Base-by-base conservation (phyloP, 2,888 invertebrate species). In the Cyrtodaria siliqua region DNA sequence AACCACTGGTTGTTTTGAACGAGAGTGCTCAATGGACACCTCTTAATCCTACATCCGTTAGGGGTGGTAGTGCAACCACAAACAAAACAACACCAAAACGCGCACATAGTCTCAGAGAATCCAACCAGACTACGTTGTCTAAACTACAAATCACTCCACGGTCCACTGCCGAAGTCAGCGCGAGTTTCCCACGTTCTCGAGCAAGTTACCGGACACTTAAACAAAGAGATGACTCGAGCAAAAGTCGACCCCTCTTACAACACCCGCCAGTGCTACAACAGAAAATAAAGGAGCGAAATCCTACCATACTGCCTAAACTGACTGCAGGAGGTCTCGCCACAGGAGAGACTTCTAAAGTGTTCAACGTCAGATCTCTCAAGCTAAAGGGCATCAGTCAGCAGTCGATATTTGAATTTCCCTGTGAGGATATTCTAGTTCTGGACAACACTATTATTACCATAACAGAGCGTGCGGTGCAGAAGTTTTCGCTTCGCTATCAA, bases 11-110 rank as follows among this genome's bases (percentile, higher is more conserved):
- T 12, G 80, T 80, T 6, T 20, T 70, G 27, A 80, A 80, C 44
- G 76, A 80, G 26, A 77, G 77, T 49, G 69, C 72, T 20, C 72
- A 67, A 24, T 80, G 80, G 80, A 80, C 80, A 3, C 80, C 80
- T 12, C 55, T 76, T 16, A 72, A 78, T 33, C 78, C 78, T n/a
- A 64, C 63, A 18, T 16, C 26, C 1, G 64, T 42, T 16, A 20
- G 56, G 27, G 33, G n/a, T 14, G 24, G 29, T 3, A 56, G 56
- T 33, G 55, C 55, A 1, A 64, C 23, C n/a, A 55, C 64, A 20
- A 2, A 23, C 1, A 55, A 47, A 42, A 40, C 23, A 23, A n/a
- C 55, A 4, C 20, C 55, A 2, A 67, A 23, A 38, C 47, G 57
- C n/a, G 26, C 59, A 6, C 26, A 47, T 12, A 59, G 67, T 20